These are phyloP conservation scores for Fratercula arctica DNA, from an alignment of 2,797 vertebrate species.

Conservation along the genomic window DNA sequence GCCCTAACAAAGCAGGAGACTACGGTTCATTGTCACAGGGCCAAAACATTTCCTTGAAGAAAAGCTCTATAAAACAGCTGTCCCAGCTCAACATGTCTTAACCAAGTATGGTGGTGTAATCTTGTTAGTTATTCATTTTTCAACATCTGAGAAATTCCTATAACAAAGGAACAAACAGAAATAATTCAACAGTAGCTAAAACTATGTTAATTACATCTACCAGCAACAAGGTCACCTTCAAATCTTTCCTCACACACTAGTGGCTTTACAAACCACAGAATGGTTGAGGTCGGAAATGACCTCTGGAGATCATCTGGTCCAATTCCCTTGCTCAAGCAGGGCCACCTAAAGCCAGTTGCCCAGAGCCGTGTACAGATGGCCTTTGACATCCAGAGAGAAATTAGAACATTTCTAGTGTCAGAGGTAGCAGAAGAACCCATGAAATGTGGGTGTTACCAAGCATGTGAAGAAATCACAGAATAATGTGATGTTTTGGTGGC, in stretches of 20 bases:
- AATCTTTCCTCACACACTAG: background rate
- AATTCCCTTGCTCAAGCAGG: background rate
- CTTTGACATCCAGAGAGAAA: background rate
- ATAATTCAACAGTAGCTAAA: background rate
- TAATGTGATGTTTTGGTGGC: background rate
- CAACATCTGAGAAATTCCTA: background rate
- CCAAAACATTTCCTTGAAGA: background rate
- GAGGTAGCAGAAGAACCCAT: background rate
- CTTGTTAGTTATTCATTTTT: background rate
- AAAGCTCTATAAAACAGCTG: background rate
- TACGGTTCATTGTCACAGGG: background rate
- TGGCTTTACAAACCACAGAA: background rate
- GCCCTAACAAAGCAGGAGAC: background rate
- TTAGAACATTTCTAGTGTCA: background rate
- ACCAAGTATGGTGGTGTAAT: background rate
- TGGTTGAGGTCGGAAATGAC: background rate
- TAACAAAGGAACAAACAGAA: background rate
- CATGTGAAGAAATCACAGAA: background rate
- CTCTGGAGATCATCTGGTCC: background rate
- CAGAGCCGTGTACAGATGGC: background rate
- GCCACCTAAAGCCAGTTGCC: fast-evolving
- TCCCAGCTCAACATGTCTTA: background rate
- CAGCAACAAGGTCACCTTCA: background rate
- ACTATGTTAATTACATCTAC: background rate
- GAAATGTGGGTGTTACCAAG: background rate